Conservation (phyloP, 2,797 vertebrate species). For the Xenentodon cancila region DNA sequence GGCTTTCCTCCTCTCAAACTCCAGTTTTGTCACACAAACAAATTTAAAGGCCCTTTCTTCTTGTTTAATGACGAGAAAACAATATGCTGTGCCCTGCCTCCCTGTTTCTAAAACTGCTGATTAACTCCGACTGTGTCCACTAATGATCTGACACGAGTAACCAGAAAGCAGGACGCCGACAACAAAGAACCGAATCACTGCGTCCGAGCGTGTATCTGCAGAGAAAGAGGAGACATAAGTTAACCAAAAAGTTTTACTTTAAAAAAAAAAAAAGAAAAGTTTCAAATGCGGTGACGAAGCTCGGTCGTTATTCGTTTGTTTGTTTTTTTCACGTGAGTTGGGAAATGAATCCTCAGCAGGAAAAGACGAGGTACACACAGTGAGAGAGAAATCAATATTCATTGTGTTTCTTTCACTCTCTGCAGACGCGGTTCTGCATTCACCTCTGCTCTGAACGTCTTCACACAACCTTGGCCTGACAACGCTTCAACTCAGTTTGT, state of each 20-base stretch:
- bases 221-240: constrained; percentile 6
- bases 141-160: constrained; percentile 50
- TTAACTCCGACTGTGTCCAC: constrained; percentile 36
- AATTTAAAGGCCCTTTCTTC: constrained; percentile 36
- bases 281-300: constrained; percentile 15
- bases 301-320: constrained; percentile 2
- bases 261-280: constrained; percentile 16
- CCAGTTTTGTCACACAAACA: background rate
- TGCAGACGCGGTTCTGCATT: constrained; percentile 35
- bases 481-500: constrained; percentile 9
- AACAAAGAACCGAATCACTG: background rate
- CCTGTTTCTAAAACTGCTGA: constrained; percentile 7
- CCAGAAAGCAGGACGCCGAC: constrained; percentile 13
- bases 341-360: constrained; percentile 34
- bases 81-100: constrained; percentile 28
- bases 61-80: constrained; percentile 46
- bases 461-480: background rate
- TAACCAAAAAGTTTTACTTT: constrained; percentile 27
- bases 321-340: constrained; percentile 45
- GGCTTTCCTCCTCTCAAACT: constrained; percentile 11
- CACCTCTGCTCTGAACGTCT: background rate
- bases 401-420: constrained; percentile 55
- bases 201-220: no score
- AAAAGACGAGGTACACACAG: constrained; percentile 24
- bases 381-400: constrained; percentile 55